A percentile compares a stretch with the other conserved stretches of the same genome.
phyloP scores from a whole-genome alignment of 35 echinoderm and acorn worm species.

The Nesometra sesokonis region DNA sequence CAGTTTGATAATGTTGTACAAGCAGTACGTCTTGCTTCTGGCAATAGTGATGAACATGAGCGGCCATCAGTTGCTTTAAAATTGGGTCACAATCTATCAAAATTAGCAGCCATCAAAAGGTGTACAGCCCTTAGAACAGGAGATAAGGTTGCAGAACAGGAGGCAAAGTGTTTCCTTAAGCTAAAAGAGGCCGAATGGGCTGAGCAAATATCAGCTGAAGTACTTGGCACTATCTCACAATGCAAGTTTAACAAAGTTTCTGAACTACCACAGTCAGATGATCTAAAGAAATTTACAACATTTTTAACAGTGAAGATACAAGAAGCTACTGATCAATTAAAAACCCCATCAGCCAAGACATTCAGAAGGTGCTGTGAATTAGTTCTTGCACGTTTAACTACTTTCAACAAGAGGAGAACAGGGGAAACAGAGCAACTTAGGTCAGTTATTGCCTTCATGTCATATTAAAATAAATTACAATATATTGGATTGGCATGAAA shows the following conservation, averaged over 20 bases:
- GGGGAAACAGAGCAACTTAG: slow-evolving; percentile 18
- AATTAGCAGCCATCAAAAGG: not conserved
- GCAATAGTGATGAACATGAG: not conserved
- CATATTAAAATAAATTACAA: not conserved
- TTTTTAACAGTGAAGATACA: slow-evolving; percentile 2
- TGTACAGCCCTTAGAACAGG: slow-evolving; percentile 7
- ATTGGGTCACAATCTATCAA: slow-evolving; percentile 22
- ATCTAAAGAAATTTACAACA: slow-evolving; percentile 14
- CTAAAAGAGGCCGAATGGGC: slow-evolving; percentile 30
- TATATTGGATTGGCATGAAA: no score
- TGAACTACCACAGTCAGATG: slow-evolving; percentile 18
- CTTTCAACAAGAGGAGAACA: slow-evolving; percentile 36
- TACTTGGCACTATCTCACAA: not conserved
- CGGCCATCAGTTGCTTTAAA: slow-evolving; percentile 13
- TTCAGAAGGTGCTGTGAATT: slow-evolving; percentile 1
- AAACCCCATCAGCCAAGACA: not conserved
- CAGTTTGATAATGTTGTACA: slow-evolving; percentile 4
- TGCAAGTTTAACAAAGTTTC: slow-evolving; percentile 22
- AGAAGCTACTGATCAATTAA: not conserved
- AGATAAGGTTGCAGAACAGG: slow-evolving; percentile 11
- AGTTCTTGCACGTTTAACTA: slow-evolving; percentile 4
- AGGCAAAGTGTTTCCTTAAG: slow-evolving; percentile 15
- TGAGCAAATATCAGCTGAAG: slow-evolving; percentile 16
- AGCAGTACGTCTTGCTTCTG: not conserved
- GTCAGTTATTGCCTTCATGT: slow-evolving; percentile 19